These are phyloP conservation scores for Zonitis immaculata DNA, from an alignment of 2,888 invertebrate genomes.

Conservation along the genomic window DNA sequence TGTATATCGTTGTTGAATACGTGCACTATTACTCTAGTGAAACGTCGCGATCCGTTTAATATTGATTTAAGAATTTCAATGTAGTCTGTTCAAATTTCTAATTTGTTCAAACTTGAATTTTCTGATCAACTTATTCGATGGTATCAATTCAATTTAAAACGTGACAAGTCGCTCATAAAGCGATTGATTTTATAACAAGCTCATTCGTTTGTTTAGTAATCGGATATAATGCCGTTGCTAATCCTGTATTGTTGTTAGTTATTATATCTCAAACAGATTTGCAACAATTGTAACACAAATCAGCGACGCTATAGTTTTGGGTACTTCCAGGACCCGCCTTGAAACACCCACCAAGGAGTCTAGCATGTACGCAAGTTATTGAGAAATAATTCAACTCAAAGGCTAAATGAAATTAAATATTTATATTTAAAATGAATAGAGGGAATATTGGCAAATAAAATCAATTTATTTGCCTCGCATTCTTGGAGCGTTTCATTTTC, in stretches of 20 bases:
- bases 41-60: conserved; percentile 55
- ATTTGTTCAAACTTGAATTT: conserved; percentile 15
- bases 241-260: conserved; percentile 36
- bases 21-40: conserved; percentile 51
- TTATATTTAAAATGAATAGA: conserved; percentile 46
- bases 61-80: conserved; percentile 46
- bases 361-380: conserved; percentile 67
- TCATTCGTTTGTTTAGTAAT: conserved; percentile 33
- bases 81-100: conserved; percentile 19
- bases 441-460: conserved; percentile 49
- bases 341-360: conserved; percentile 75
- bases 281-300: conserved; percentile 31
- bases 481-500: conserved; percentile 53
- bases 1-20: conserved; percentile 28
- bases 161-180: conserved; percentile 9
- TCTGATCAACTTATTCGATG: conserved; percentile 24
- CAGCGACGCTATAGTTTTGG: conserved; percentile 44
- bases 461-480: conserved; percentile 31
- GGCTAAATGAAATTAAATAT: conserved; percentile 65
- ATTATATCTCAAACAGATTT: conserved; percentile 24
- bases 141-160: conserved; percentile 6
- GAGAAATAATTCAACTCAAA: conserved; percentile 56
- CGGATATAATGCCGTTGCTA: conserved; percentile 22
- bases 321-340: conserved; percentile 61
- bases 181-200: conserved; percentile 33